phyloP scores from a whole-genome alignment of 2,113 vertebrate genomes.

The Phrynosoma platyrhinos region DNA sequence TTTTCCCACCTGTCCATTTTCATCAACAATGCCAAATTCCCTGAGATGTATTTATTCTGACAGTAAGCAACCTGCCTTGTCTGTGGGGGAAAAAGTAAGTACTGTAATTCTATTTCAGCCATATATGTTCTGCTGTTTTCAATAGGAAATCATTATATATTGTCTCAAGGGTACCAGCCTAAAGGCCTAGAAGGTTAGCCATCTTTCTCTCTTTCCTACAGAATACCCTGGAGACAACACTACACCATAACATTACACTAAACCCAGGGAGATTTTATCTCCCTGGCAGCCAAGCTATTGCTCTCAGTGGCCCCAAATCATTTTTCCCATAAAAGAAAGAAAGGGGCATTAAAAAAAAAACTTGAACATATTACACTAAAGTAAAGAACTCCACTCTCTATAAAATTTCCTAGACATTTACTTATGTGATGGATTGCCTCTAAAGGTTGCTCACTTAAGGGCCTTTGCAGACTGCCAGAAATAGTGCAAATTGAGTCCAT shows the following conservation, averaged over 20 bases:
- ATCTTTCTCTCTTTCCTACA: background rate
- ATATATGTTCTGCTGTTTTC: background rate
- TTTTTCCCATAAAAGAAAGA: background rate
- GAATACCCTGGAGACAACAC: background rate
- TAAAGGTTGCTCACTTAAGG: too few species aligned
- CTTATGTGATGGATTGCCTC: too few species aligned
- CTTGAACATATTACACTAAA: background rate
- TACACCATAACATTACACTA: background rate
- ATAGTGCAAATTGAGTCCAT: too few species aligned
- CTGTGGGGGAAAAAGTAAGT: background rate
- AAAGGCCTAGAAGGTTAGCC: background rate
- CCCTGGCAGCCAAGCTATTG: background rate
- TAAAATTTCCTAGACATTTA: too few species aligned
- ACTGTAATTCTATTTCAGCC: background rate
- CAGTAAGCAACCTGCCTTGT: constrained; percentile 9
- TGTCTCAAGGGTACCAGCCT: background rate
- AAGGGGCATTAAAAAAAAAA: background rate
- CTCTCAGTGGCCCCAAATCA: too few species aligned
- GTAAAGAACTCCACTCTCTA: background rate
- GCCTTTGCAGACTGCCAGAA: too few species aligned
- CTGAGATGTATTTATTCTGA: constrained; percentile 40
- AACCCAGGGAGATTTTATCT: background rate
- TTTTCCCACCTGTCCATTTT: constrained; percentile 18
- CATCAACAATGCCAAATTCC: constrained; percentile 23
- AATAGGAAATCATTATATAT: background rate